Conservation (phyloP, 1,140 invertebrate species). For the Drosophila tani region DNA sequence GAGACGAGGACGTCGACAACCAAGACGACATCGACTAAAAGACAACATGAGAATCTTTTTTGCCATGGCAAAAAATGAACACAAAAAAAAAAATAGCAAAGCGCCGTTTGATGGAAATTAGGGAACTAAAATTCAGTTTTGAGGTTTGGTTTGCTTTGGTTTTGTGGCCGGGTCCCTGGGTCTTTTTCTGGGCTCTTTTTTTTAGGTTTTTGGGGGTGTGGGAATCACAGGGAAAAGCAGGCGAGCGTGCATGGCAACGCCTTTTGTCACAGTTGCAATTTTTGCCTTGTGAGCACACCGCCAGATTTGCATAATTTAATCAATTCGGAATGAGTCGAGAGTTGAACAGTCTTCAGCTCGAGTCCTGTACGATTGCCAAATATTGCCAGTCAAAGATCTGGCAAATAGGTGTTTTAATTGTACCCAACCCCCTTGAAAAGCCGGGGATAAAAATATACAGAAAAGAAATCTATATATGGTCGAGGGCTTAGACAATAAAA, state of each 20-base stretch:
- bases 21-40: slow-evolving; percentile 56
- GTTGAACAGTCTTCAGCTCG: slow-evolving; percentile 61
- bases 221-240: slow-evolving; percentile 43
- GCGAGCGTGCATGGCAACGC: slow-evolving; percentile 79
- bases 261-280: slow-evolving; percentile 78
- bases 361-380: slow-evolving; percentile 43
- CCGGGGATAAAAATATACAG: background rate
- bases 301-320: slow-evolving; percentile 82
- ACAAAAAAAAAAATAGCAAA: slow-evolving; percentile 50
- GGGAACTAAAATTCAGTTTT: slow-evolving; percentile 43
- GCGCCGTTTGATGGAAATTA: slow-evolving; percentile 80
- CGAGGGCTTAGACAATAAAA: background rate
- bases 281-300: slow-evolving; percentile 37
- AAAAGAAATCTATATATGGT: background rate
- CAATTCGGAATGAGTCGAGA: slow-evolving; percentile 82
- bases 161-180: slow-evolving; percentile 2
- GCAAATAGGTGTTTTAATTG: slow-evolving; percentile 64
- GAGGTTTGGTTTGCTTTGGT: slow-evolving; percentile 56
- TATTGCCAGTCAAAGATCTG: slow-evolving; percentile 43
- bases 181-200: slow-evolving; percentile 4
- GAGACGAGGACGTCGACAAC: slow-evolving; percentile 49
- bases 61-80: slow-evolving; percentile 36
- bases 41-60: slow-evolving; percentile 81
- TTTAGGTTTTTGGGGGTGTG: slow-evolving; percentile 46
- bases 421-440: slow-evolving; percentile 18